A percentile compares a stretch with the other conserved stretches of the same genome.
phyloP scores from a whole-genome alignment of 1,140 invertebrate species.

The Acyrthosiphon pisum region DNA sequence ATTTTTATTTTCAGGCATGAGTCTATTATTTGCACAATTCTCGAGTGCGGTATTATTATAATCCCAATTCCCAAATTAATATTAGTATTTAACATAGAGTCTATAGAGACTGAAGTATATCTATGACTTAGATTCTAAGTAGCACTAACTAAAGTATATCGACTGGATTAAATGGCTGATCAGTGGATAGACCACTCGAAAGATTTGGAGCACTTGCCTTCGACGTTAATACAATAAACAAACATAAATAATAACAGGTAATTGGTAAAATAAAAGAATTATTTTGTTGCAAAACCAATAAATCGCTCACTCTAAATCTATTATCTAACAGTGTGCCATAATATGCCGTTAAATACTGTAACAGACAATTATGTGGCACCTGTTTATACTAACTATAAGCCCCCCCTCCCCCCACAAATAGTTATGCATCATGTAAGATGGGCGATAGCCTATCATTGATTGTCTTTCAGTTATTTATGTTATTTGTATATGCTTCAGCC shows the following conservation, averaged over 20 bases:
- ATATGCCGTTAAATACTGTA: not conserved
- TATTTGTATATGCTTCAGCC: too few relatives aligned
- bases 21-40: not conserved
- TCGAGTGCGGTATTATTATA: not conserved
- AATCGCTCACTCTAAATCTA: too few relatives aligned
- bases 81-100: not conserved
- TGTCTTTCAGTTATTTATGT: not conserved
- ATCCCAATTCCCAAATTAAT: not conserved
- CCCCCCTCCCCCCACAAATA: too few relatives aligned
- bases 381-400: too few relatives aligned
- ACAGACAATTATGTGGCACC: too few relatives aligned
- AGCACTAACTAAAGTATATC: not conserved
- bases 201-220: not conserved
- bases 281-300: too few relatives aligned
- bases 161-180: not conserved
- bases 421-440: too few relatives aligned
- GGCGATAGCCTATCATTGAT: not conserved
- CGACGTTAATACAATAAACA: not conserved
- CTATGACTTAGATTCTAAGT: too few relatives aligned
- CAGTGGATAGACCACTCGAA: not conserved
- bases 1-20: too few relatives aligned
- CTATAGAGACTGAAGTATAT: not conserved
- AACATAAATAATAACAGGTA: not conserved
- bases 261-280: not conserved
- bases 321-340: not conserved